Evolutionary conservation across 1,140 invertebrate species (phyloP).

Genomic region (Antheraea pernyi): DNA sequence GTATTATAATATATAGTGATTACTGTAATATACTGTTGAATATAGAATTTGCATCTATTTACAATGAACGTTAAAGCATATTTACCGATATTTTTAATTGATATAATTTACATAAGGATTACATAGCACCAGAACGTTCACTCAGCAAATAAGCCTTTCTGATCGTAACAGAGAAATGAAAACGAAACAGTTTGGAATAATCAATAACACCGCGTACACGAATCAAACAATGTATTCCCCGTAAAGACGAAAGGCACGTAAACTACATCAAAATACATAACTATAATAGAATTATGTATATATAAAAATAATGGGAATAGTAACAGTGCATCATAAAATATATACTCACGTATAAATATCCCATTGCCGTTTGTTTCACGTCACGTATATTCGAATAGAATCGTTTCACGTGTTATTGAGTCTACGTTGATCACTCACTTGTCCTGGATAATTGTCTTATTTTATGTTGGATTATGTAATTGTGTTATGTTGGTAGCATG

Average conservation of each 20-base stretch:
- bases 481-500: slow-evolving; percentile 51
- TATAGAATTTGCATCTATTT: no score
- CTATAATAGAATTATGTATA: background rate
- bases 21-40: no score
- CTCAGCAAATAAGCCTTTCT: no score
- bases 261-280: background rate
- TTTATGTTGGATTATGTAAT: slow-evolving; percentile 62
- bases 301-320: background rate
- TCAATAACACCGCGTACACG: slow-evolving; percentile 5
- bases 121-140: no score
- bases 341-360: background rate
- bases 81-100: no score
- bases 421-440: background rate
- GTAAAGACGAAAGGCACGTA: background rate
- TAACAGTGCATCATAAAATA: background rate
- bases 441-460: slow-evolving; percentile 31
- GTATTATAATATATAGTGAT: no score
- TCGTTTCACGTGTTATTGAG: slow-evolving; percentile 3
- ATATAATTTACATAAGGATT: no score
- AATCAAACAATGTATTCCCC: background rate
- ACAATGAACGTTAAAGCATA: no score
- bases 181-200: background rate
- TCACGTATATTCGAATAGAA: background rate
- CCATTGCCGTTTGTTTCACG: background rate
- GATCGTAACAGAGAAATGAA: background rate